Percentiles rank a stretch among this genome's conserved stretches.
These are phyloP conservation scores for Peromyscus eremicus DNA, from an alignment of 2,797 vertebrate genomes.

Conservation along the genomic window DNA sequence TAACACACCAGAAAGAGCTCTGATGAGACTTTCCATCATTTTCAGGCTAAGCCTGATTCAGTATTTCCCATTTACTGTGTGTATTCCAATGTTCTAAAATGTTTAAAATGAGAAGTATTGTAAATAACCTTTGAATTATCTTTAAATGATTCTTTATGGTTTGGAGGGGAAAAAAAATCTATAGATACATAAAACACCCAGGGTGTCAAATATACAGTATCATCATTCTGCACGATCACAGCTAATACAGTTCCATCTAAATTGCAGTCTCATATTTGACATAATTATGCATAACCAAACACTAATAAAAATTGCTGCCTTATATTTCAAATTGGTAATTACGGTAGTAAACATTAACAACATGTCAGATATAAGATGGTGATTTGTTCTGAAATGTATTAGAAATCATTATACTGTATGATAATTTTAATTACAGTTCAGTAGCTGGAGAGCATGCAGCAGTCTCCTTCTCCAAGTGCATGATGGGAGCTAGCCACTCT, in stretches of 20 bases:
- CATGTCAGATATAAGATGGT: slow-evolving; percentile 88
- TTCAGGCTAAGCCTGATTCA: background rate
- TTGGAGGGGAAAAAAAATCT: slow-evolving; percentile 65
- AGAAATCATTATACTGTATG: slow-evolving; percentile 88
- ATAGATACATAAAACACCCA: slow-evolving; percentile 71
- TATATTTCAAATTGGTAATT: slow-evolving; percentile 90
- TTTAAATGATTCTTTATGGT: slow-evolving; percentile 71
- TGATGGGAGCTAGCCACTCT: slow-evolving; percentile 50
- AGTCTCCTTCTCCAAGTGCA: slow-evolving; percentile 55
- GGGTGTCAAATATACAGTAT: slow-evolving; percentile 82
- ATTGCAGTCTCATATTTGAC: slow-evolving; percentile 88
- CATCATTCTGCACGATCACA: slow-evolving; percentile 85
- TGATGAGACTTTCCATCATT: background rate
- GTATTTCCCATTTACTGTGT: slow-evolving; percentile 10
- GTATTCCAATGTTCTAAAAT: slow-evolving; percentile 14
- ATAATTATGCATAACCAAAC: slow-evolving; percentile 88
- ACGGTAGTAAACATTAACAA: slow-evolving; percentile 90
- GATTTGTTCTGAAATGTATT: slow-evolving; percentile 89
- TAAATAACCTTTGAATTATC: slow-evolving; percentile 70
- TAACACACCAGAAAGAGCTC: background rate
- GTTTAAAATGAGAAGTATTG: slow-evolving; percentile 64
- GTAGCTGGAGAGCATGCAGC: slow-evolving; percentile 48
- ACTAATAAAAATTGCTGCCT: slow-evolving; percentile 89
- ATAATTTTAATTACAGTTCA: slow-evolving; percentile 89
- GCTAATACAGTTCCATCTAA: slow-evolving; percentile 87